Conservation (phyloP, 2,113 vertebrate species). For the Camarhynchus parvulus region DNA sequence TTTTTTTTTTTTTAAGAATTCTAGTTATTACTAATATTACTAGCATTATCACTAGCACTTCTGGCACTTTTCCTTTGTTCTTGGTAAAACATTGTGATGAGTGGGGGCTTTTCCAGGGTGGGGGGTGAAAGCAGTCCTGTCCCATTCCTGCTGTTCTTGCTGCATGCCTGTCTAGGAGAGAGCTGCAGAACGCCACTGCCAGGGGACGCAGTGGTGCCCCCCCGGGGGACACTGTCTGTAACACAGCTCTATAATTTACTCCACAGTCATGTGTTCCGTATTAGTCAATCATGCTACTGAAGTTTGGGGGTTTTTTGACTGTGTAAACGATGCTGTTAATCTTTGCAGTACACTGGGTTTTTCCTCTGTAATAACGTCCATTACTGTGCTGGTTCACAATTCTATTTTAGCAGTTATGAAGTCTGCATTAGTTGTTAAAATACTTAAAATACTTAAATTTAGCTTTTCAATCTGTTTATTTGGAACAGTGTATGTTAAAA, state of each 20-base stretch:
- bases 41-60: neutral
- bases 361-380: neutral
- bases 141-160: neutral
- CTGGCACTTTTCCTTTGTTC: neutral
- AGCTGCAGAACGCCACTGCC: neutral
- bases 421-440: neutral
- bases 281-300: conserved; percentile 4
- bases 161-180: neutral
- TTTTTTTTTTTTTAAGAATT: neutral
- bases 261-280: neutral
- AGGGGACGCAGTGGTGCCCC: neutral
- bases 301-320: neutral
- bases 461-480: neutral
- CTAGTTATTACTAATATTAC: neutral
- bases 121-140: neutral
- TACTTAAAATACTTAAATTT: neutral
- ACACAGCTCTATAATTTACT: neutral
- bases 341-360: neutral
- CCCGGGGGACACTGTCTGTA: rapidly evolving
- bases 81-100: neutral
- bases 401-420: neutral
- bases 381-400: rapidly evolving
- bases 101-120: neutral
- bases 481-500: neutral
- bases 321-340: neutral